A percentile compares a stretch with the other conserved stretches of the same genome.
Conservation (phyloP, 2,797 vertebrate genomes). For the Streptopelia turtur region DNA sequence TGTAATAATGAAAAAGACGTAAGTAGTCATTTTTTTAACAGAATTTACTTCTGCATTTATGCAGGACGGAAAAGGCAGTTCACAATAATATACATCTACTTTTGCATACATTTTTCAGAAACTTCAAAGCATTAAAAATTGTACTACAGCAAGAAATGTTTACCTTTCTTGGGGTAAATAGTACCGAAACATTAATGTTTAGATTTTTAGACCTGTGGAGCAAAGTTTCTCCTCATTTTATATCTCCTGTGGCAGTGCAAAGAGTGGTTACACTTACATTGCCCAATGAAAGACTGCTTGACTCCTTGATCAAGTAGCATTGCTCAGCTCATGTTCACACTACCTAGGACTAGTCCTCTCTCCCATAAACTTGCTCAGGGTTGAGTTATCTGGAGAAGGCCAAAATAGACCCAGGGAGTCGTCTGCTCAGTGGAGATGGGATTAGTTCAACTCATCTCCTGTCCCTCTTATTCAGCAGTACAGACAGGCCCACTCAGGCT, state of each 20-base stretch:
- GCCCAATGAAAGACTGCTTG: neutral
- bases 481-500: neutral
- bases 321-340: neutral
- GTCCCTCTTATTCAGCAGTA: neutral
- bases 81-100: neutral
- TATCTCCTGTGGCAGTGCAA: neutral
- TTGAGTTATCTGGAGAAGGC: neutral
- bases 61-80: neutral
- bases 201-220: neutral
- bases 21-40: neutral
- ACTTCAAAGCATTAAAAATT: slow-evolving; percentile 33
- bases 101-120: slow-evolving; percentile 32
- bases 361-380: neutral
- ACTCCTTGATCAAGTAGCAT: neutral
- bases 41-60: neutral
- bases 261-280: neutral
- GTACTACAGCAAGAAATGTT: neutral
- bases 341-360: neutral
- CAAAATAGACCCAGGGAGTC: neutral
- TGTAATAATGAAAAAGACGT: neutral
- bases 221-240: neutral
- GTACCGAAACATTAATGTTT: neutral
- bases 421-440: neutral
- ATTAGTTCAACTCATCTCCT: neutral
- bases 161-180: neutral